Evolutionary conservation across 2,888 invertebrate genomes (phyloP).

Genomic region (Drosophila neotestacea): DNA sequence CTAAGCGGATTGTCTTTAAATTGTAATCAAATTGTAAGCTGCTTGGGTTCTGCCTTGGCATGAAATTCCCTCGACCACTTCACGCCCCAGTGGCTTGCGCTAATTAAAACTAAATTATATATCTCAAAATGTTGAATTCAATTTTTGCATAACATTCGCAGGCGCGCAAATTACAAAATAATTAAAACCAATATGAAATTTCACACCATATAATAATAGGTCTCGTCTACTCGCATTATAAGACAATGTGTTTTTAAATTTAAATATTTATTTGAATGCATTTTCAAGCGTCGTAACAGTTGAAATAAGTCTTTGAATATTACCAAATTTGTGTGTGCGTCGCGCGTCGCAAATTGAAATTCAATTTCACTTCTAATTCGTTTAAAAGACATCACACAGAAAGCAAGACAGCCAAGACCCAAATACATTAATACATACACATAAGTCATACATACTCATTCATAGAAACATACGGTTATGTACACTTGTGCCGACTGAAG

Average conservation of each 20-base stretch:
- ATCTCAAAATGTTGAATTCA: conserved; percentile 37
- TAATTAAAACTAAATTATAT: conserved; percentile 71
- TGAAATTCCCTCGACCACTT: conserved; percentile 25
- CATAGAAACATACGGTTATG: background rate
- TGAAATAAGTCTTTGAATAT: conserved; percentile 32
- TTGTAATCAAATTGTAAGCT: conserved; percentile 71
- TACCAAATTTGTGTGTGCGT: conserved; percentile 19
- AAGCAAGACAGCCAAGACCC: conserved; percentile 5
- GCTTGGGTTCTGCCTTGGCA: conserved; percentile 31
- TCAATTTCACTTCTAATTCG: conserved; percentile 58
- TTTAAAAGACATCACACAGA: conserved; percentile 38
- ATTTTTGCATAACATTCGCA: conserved; percentile 16
- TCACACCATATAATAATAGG: conserved; percentile 57
- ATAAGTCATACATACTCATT: no score
- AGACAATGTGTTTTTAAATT: conserved; percentile 56
- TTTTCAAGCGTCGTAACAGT: conserved; percentile 9
- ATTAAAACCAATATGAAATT: conserved; percentile 17
- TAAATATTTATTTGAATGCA: conserved; percentile 76
- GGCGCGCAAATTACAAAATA: conserved; percentile 26
- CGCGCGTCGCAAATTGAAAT: conserved; percentile 45
- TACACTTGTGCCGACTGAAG: conserved; percentile 13
- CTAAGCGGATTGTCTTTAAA: conserved; percentile 74
- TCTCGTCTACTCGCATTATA: conserved; percentile 21
- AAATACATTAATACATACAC: conserved; percentile 4
- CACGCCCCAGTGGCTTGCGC: conserved; percentile 57